These are phyloP conservation scores for Phenganax subtilis DNA, from an alignment of 92 coral and sea anemone genomes.

Conservation along the genomic window DNA sequence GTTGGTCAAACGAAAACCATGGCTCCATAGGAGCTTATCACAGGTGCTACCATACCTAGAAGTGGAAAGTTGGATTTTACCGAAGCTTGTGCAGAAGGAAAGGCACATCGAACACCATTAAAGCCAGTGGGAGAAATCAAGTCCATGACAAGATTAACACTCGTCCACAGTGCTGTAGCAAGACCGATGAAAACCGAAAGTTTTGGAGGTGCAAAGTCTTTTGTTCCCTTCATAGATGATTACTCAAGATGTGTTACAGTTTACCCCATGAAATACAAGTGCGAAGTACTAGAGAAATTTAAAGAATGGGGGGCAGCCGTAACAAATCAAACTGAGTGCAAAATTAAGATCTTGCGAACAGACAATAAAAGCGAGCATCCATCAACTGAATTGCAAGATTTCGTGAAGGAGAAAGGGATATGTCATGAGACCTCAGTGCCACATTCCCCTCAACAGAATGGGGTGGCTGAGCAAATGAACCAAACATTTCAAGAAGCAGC, in stretches of 20 bases:
- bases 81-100: background rate
- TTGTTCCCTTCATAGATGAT: slow-evolving; percentile 17
- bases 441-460: background rate
- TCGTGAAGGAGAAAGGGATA: background rate
- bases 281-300: background rate
- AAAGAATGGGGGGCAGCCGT: background rate
- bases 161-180: background rate
- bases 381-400: background rate
- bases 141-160: slow-evolving; percentile 6
- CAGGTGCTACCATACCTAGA: background rate
- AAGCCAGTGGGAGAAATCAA: background rate
- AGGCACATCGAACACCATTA: background rate
- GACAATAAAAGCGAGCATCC: background rate
- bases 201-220: slow-evolving; percentile 16
- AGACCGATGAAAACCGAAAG: background rate
- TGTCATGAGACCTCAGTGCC: background rate
- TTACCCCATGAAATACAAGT: slow-evolving; percentile 3
- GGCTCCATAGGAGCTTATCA: background rate
- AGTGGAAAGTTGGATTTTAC: slow-evolving; percentile 1
- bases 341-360: background rate
- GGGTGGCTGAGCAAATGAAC: background rate
- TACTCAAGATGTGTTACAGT: slow-evolving; percentile 24
- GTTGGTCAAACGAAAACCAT: background rate
- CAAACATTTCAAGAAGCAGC: background rate
- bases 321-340: slow-evolving; percentile 3